These are phyloP conservation scores for Cantharis lateralis DNA, from an alignment of 2,888 invertebrate species.

Conservation along the genomic window DNA sequence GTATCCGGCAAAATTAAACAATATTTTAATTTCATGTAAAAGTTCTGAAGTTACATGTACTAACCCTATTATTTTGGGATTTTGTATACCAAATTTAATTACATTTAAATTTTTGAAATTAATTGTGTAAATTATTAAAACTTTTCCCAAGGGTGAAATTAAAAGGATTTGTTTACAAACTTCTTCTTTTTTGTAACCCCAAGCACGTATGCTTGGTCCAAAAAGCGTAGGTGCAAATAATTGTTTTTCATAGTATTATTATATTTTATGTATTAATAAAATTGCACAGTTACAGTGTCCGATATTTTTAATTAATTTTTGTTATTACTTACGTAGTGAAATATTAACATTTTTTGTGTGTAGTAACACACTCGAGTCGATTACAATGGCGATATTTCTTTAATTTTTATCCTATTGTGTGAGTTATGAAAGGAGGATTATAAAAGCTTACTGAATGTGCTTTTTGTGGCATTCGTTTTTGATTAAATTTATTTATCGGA, in stretches of 20 bases:
- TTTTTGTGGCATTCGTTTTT: neutral
- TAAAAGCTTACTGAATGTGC: neutral
- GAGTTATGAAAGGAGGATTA: neutral
- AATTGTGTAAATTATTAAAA: neutral
- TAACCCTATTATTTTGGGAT: neutral
- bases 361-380: neutral
- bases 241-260: no score
- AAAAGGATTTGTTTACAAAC: neutral
- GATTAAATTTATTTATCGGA: neutral
- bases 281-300: no score
- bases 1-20: neutral
- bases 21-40: neutral
- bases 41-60: neutral
- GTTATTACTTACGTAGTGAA: neutral
- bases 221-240: neutral
- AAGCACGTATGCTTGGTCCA: neutral
- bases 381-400: neutral
- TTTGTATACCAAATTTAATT: neutral
- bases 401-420: neutral
- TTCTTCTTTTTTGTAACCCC: neutral
- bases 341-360: neutral
- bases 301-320: neutral
- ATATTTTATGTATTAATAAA: no score
- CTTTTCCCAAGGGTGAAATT: neutral
- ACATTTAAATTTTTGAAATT: neutral